phyloP scores from a whole-genome alignment of 1,140 invertebrate genomes.

The Trigoniulus corallinus region DNA sequence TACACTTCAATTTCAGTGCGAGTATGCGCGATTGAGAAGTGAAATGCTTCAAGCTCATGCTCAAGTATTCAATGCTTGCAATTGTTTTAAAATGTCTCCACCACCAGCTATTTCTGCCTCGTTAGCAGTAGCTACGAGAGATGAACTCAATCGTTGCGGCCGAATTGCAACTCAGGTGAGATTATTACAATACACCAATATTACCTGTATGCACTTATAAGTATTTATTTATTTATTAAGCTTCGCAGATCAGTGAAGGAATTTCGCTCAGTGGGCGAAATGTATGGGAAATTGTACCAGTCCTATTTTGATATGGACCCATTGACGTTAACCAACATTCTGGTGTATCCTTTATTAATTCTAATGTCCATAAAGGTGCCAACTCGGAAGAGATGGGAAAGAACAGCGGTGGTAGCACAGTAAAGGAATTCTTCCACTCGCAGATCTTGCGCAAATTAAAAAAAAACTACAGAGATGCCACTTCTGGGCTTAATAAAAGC shows the following conservation, averaged over 20 bases:
- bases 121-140: slow-evolving; percentile 54
- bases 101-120: slow-evolving; percentile 78
- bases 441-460: no score
- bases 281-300: slow-evolving; percentile 68
- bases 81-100: slow-evolving; percentile 70
- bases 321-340: slow-evolving; percentile 59
- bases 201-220: not conserved
- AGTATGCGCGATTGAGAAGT: slow-evolving; percentile 52
- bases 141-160: slow-evolving; percentile 65
- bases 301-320: slow-evolving; percentile 86
- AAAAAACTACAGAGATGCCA: no score
- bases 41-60: slow-evolving; percentile 59
- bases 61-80: slow-evolving; percentile 55
- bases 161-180: slow-evolving; percentile 54
- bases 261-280: slow-evolving; percentile 51
- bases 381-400: no score
- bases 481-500: no score
- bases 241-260: slow-evolving; percentile 57
- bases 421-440: no score
- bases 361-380: no score
- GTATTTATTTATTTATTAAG: slow-evolving; percentile 25
- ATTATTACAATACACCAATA: not conserved
- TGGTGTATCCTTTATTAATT: slow-evolving; percentile 39
- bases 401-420: no score
- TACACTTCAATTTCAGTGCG: slow-evolving; percentile 55